Base-by-base conservation (phyloP, 1,140 invertebrate species). In the Stenopsyche tienmushanensis region DNA sequence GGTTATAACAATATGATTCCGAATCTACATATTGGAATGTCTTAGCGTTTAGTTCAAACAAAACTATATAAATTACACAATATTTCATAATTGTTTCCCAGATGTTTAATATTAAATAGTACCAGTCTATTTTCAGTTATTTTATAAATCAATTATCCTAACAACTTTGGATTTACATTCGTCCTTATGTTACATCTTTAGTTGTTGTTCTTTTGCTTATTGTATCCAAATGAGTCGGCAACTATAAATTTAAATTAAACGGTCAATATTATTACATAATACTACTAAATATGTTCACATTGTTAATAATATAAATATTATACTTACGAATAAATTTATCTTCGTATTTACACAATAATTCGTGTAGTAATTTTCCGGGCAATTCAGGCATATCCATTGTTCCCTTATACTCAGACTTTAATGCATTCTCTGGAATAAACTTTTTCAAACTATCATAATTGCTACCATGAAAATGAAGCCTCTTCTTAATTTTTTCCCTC, bases 391-490 rank as follows among this genome's bases (percentile, higher is more conserved):
- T 79, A 59, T 89, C 83, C 13, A 90, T 72, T 1, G 82, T 85
- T 5, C 94, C 93, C 8, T 90, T 92, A 69, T 92, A 90, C 64
- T 86, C 85, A 8, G 84, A 78, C 2, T 91, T 89, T 67, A 96
- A 77, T 25, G 85, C 87, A 63, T 88, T 86, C 18, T 88, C 85
- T n/a, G 87, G 84, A 5, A 96, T 80, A 71, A 92, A 83, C 64
- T 89, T 81, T 70, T 93, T 86, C 25, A 96, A 76, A 0, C 90
- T 90, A 67, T 88, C 85, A 42, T 88, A 83, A 74, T 95, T 88
- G 0, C 83, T 87, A 7, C 92, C 92, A 72, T 95, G 92, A 83
- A 94, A 93, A 69, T 87, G 83, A 29, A 94, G 90, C 54, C 90
- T 84, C 29, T 75, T 84, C 59, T 84, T 85, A 10, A 92, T 74